Conservation (phyloP, 2,797 vertebrate genomes). For the Selene dorsalis region DNA sequence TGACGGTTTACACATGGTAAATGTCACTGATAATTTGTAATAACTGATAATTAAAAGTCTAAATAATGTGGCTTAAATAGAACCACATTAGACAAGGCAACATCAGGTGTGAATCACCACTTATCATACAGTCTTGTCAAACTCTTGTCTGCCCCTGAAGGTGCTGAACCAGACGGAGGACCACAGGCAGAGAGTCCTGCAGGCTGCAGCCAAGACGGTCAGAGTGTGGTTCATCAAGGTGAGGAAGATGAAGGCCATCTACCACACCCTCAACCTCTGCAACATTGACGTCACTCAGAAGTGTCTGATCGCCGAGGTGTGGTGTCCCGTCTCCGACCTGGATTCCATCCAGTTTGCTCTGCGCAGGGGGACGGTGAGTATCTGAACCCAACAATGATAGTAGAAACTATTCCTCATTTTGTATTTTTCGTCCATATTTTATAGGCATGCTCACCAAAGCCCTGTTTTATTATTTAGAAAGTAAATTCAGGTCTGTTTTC, state of each 20-base stretch:
- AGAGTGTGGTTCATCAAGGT: constrained; percentile 99
- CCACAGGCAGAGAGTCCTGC: constrained; percentile 95
- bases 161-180: constrained; percentile 99
- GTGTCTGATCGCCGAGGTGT: constrained; percentile 98
- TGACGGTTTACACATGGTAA: no score
- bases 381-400: not conserved
- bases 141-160: constrained; percentile 70
- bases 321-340: constrained; percentile 96
- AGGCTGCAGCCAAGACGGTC: constrained; percentile 95
- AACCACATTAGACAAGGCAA: not conserved
- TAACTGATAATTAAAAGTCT: not conserved
- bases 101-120: no score
- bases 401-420: not conserved
- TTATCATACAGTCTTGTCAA: not conserved
- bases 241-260: constrained; percentile 99
- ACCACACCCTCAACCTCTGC: constrained; percentile 98
- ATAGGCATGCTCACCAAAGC: not conserved
- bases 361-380: constrained; percentile 94
- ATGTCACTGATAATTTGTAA: not conserved
- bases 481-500: not conserved
- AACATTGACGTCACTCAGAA: constrained; percentile 99
- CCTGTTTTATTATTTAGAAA: not conserved
- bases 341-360: constrained; percentile 99
- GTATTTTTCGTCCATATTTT: not conserved
- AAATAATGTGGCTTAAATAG: no score